Base-by-base conservation (phyloP, 2,888 invertebrate genomes). In the Leucoptera coffeella region DNA sequence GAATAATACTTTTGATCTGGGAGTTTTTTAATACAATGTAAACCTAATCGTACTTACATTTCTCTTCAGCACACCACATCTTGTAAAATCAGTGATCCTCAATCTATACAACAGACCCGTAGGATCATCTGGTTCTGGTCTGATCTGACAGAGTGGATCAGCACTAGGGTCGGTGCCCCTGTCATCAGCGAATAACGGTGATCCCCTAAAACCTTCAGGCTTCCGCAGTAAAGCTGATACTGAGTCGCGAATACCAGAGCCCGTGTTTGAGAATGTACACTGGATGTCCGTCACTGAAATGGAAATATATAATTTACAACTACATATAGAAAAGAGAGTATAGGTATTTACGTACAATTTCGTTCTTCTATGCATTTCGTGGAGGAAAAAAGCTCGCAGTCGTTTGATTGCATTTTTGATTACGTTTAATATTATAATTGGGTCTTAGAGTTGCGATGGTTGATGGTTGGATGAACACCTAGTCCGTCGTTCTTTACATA, bases 171-270 rank as follows among this genome's bases (percentile, higher is more conserved):
- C 82, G 2, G 83, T 82, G 8, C 77, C 75, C 20, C 88, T 74
- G 52, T 90, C 89, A 47, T 90, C 90, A 1, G 90, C 90, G 50
- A 91, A 90, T 26, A 89, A 73, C 7, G 90, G 90, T 21, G 80
- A 74, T 0, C 90, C 90, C 40, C 84, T 79, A 60, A 91, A 91
- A 2, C 85, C 86, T 32, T 85, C 83, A 1, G 90, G 90, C 51
- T 87, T 84, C 42, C 82, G 77, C 33, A 90, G 65, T 37, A 81
- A 75, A 1, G 89, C 89, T 29, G 85, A 75, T 38, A 90, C 82
- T 4, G 81, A 76, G 50, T 86, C 85, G 32, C 78, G 69, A n/a
- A n/a, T n/a, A 4, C 65, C 64, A 4, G 56, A 39, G 4, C 62
- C 64, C 29, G 65, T 69, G 32, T 56, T 71, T 19, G 77, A 69